phyloP scores from a whole-genome alignment of 2,888 invertebrate species.

The Drosophila lacicola region DNA sequence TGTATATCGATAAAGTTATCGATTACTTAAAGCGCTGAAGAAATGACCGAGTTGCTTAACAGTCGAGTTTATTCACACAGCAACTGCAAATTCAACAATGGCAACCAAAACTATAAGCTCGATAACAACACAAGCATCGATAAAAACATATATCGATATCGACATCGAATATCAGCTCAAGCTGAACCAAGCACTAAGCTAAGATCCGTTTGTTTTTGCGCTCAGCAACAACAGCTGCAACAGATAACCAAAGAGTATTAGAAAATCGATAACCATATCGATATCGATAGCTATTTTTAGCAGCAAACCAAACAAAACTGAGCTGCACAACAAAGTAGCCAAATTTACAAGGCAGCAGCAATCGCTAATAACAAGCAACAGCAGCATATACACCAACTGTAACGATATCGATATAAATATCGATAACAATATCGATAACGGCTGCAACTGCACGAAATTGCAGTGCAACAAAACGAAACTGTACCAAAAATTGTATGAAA shows the following conservation, averaged over 20 bases:
- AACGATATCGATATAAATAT: background rate
- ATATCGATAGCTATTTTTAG: background rate
- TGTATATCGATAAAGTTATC: background rate
- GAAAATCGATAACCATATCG: background rate
- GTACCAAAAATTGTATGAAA: background rate
- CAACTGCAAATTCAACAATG: background rate
- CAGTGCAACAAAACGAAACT: background rate
- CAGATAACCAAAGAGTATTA: background rate
- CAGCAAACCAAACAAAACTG: background rate
- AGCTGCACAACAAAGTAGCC: background rate
- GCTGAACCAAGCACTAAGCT: too few relatives aligned
- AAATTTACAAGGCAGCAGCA: too few relatives aligned
- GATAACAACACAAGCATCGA: too few relatives aligned
- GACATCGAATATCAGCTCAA: too few relatives aligned
- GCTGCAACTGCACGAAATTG: background rate
- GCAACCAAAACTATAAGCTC: too few relatives aligned
- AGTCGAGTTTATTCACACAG: background rate
- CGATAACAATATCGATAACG: background rate
- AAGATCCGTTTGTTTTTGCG: too few relatives aligned
- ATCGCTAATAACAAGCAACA: too few relatives aligned
- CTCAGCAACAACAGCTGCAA: background rate
- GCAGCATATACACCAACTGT: background rate
- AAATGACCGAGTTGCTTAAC: too few relatives aligned
- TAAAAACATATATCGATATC: background rate
- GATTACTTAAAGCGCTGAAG: background rate